Base-by-base conservation (phyloP, 2,888 invertebrate species). In the Octonoba sinensis region DNA sequence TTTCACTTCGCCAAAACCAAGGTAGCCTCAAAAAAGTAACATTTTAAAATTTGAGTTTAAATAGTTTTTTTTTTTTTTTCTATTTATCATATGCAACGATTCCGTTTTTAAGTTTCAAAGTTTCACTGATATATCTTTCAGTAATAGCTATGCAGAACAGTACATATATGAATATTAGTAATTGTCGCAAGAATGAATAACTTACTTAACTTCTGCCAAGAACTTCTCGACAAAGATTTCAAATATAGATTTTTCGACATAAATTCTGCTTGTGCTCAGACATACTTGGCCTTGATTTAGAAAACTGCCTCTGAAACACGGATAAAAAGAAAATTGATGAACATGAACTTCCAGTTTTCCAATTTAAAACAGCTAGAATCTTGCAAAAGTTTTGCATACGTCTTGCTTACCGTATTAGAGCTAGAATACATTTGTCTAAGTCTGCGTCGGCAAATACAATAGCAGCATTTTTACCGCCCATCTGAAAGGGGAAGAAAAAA, bases 231-330 rank as follows among this genome's bases (percentile, higher is more conserved):
- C 66, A 85, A 91, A 91, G 8, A 86, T 86, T 1, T 88, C 87
- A 83, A 88, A 90, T 36, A 91, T 88, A 2, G 85, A 84, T 49
- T 85, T 85, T 66, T 91, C 90, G 24, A 91, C 90, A 86, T 88
- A 91, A 15, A 91, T 87, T 51, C 91, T 87, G 85, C 90, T 91
- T 1, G 90, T 90, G 85, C 91, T 91, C 20, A 91, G 87, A 86
- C 91, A 91, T 15, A 91, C 89, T 86, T 91, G 91, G n/a, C 91
- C 91, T 84, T 90, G 90, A 84, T 91, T 91, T 59, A 89, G 84
- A 86, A 91, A 91, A 67, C 88, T 89, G 3, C 90, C 90, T 83
- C 90, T 90, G 84, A 73, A 86, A 79, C 51, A 51, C 64, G 36
- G 47, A 70, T 6, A 36, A 59, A 22, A 22, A 27, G 27, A 27